A percentile compares a stretch with the other conserved stretches of the same genome.
phyloP scores from a whole-genome alignment of 2,797 vertebrate species.

The Pseudochirops cupreus region DNA sequence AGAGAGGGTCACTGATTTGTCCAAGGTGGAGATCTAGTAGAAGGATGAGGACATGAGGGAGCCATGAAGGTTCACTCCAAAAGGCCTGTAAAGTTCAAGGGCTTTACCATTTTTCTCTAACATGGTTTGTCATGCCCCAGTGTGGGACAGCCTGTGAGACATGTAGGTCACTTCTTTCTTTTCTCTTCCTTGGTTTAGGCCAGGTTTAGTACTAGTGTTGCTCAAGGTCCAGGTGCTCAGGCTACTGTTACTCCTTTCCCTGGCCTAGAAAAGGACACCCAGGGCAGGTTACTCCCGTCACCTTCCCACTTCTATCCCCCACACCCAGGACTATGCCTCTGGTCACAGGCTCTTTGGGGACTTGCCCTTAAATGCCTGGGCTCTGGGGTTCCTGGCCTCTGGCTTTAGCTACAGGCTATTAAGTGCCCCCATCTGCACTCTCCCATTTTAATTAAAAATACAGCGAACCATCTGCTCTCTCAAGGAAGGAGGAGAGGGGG shows the following conservation, averaged over 20 bases:
- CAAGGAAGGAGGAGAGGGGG: constrained; percentile 57
- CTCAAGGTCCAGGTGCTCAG: background rate
- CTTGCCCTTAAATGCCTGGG: background rate
- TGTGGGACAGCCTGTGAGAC: background rate
- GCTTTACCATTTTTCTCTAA: background rate
- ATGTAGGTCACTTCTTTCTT: background rate
- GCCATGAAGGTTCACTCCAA: background rate
- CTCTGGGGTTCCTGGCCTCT: background rate
- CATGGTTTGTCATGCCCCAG: background rate
- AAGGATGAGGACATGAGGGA: background rate
- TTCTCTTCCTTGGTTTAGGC: background rate
- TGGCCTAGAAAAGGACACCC: background rate
- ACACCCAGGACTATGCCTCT: background rate
- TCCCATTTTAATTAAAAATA: constrained; percentile 78
- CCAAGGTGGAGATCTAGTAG: constrained; percentile 31
- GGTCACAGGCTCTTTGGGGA: background rate
- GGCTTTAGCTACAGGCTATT: constrained; percentile 71
- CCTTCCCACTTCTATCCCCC: background rate
- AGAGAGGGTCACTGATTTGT: constrained; percentile 30
- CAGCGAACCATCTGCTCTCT: constrained; percentile 75
- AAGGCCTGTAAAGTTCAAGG: background rate
- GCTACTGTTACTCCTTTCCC: background rate
- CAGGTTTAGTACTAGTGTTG: background rate
- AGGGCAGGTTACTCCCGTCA: background rate
- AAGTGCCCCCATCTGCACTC: constrained; percentile 67